Base-by-base conservation (phyloP, 2,888 invertebrate species). In the Blastobasis lacticolella region DNA sequence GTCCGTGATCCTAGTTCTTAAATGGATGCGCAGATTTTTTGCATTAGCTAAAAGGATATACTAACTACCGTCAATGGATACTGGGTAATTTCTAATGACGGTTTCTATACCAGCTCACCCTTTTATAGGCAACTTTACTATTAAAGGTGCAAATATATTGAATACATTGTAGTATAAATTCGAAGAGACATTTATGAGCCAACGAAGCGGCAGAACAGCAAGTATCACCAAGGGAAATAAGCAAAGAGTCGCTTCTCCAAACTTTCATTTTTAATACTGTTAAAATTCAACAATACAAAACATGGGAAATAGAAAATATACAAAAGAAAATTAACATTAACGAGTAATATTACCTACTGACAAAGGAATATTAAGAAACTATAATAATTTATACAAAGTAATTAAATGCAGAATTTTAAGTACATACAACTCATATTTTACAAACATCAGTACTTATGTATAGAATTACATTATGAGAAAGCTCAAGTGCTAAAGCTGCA, bases 201-300 rank as follows among this genome's bases (percentile, higher is more conserved):
- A 23, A 23, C 23, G 23, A 23, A 23, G 23, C 23, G 23, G 23
- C 23, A 23, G 23, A 23, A 23, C 23, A 23, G 23, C 23, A 23
- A 43, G n/a, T 9, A 40, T 38, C 47, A 23, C 49, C 52, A 10
- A 37, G 57, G 55, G 57, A 59, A 60, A 53, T 48, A 46, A 49
- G 57, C 38, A 57, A 59, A 53, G 54, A 47, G 41, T 45, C 45
- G 9, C 5, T 41, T 46, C 41, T 53, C 63, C 23, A 51, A 60
- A 68, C 64, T 73, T 69, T 71, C 73, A 69, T 73, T 78, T 23
- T 82, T 84, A 87, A 83, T 87, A 82, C 84, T 81, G 85, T 86
- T 86, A 87, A 86, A 80, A 78, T 81, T 86, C 84, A 87, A 86
- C 87, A 87, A 86, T 83, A 82, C 67, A 78, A 78, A 85, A 85